Percentiles rank a stretch among this genome's conserved stretches.
Evolutionary conservation across 2,888 invertebrate genomes (phyloP).

Genomic region (Chromoteleia sp.): DNA sequence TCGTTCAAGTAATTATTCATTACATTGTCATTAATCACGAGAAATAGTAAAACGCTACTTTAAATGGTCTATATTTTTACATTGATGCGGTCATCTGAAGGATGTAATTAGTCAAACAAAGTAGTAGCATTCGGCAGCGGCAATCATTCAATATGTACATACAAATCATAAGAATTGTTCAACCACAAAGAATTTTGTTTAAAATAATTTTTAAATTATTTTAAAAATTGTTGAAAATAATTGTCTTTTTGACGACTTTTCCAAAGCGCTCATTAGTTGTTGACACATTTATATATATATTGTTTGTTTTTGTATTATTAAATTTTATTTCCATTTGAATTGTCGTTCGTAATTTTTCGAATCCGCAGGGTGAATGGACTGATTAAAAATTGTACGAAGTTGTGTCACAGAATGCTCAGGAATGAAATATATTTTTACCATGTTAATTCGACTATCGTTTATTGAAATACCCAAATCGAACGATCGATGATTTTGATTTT

Average conservation of each 20-base stretch:
- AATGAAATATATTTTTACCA: slow-evolving; percentile 64
- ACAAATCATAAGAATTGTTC: slow-evolving; percentile 21
- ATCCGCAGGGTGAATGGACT: slow-evolving; percentile 26
- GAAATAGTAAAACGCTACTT: slow-evolving; percentile 29
- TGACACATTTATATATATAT: slow-evolving; percentile 14
- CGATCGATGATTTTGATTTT: too few relatives aligned
- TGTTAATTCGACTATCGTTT: slow-evolving; percentile 13
- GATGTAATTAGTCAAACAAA: neutral
- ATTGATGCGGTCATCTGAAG: slow-evolving; percentile 1
- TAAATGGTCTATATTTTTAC: slow-evolving; percentile 40
- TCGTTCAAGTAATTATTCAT: slow-evolving; percentile 11
- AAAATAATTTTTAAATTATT: too few relatives aligned
- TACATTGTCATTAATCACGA: slow-evolving; percentile 30
- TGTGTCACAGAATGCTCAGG: slow-evolving; percentile 44
- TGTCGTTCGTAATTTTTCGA: neutral
- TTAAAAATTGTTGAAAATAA: too few relatives aligned
- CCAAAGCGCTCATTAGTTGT: neutral
- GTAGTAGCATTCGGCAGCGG: too few relatives aligned
- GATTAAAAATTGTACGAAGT: slow-evolving; percentile 33
- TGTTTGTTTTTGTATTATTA: slow-evolving; percentile 17
- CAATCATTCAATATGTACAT: slow-evolving; percentile 40
- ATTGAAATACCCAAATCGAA: too few relatives aligned
- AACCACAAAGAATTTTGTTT: slow-evolving; percentile 3
- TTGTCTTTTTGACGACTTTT: slow-evolving; percentile 9
- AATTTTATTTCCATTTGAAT: slow-evolving; percentile 28